Evolutionary conservation across 2,888 invertebrate genomes (phyloP).

Genomic region (Smittia sp.): DNA sequence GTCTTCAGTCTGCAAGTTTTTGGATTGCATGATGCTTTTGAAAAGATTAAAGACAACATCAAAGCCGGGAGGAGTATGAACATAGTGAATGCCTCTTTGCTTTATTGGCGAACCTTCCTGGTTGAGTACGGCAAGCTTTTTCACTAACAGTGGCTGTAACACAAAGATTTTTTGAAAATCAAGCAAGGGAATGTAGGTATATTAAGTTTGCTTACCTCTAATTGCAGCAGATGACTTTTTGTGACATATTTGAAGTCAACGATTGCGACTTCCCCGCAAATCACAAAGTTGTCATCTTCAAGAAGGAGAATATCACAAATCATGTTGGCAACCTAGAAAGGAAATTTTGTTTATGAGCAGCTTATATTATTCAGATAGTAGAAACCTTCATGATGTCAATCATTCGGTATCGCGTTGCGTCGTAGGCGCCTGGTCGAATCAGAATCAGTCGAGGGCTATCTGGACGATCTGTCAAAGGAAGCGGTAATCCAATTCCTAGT

Average conservation of each 20-base stretch:
- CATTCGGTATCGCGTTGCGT: conserved; percentile 54
- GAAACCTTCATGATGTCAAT: conserved; percentile 55
- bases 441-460: conserved; percentile 53
- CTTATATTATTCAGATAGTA: not conserved
- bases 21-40: conserved; percentile 56
- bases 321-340: conserved; percentile 52
- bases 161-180: too few relatives aligned
- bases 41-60: conserved; percentile 57
- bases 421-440: conserved; percentile 53
- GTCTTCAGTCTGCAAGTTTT: conserved; percentile 53
- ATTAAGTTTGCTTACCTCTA: too few relatives aligned
- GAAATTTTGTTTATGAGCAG: not conserved
- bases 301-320: conserved; percentile 59
- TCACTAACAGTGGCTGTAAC: conserved; percentile 57
- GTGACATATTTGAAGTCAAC: conserved; percentile 59
- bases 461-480: conserved; percentile 47
- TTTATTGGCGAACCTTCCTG: conserved; percentile 63
- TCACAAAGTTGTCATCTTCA: conserved; percentile 61
- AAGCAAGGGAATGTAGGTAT: conserved; percentile 55
- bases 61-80: conserved; percentile 57
- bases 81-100: conserved; percentile 57
- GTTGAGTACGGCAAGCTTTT: conserved; percentile 57
- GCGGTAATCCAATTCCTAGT: conserved; percentile 44
- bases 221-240: conserved; percentile 57
- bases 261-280: conserved; percentile 56